A percentile compares a stretch with the other conserved stretches of the same genome.
These are phyloP conservation scores for Tinea trinotella DNA, from an alignment of 2,888 invertebrate species.

Conservation along the genomic window DNA sequence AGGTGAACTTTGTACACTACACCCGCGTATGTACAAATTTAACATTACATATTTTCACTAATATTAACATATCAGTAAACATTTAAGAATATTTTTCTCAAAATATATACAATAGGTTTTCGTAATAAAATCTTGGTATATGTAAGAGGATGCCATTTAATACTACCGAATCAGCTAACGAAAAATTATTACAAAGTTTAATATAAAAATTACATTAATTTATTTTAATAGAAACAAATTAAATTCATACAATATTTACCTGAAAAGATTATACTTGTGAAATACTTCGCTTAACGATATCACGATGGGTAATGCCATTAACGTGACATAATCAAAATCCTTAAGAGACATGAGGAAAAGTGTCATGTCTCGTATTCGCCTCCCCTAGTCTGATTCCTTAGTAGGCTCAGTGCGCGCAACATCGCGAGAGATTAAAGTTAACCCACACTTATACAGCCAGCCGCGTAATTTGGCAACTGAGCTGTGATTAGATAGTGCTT, in stretches of 20 bases:
- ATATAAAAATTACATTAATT: background rate
- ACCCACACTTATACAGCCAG: slow-evolving; percentile 59
- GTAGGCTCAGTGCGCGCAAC: slow-evolving; percentile 27
- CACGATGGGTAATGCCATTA: slow-evolving; percentile 9
- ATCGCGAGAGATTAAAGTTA: slow-evolving; percentile 58
- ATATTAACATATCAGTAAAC: background rate
- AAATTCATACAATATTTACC: background rate
- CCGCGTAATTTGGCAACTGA: slow-evolving; percentile 68
- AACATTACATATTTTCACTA: background rate
- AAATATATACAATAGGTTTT: too few relatives aligned
- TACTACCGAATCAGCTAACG: background rate
- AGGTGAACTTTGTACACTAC: slow-evolving; percentile 37
- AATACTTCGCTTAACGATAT: slow-evolving; percentile 7
- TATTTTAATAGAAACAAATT: background rate
- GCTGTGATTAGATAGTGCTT: slow-evolving; percentile 67
- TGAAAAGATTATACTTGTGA: background rate
- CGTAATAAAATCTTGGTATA: too few relatives aligned
- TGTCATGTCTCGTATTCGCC: background rate
- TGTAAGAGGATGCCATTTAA: too few relatives aligned
- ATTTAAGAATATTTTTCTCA: background rate
- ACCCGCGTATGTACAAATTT: too few relatives aligned
- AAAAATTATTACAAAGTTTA: background rate
- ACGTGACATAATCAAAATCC: slow-evolving; percentile 9
- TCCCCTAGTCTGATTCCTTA: slow-evolving; percentile 4
- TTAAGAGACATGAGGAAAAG: slow-evolving; percentile 7